Conservation (phyloP, 53 echinoderm and acorn worm genomes). For the Crossaster papposus region DNA sequence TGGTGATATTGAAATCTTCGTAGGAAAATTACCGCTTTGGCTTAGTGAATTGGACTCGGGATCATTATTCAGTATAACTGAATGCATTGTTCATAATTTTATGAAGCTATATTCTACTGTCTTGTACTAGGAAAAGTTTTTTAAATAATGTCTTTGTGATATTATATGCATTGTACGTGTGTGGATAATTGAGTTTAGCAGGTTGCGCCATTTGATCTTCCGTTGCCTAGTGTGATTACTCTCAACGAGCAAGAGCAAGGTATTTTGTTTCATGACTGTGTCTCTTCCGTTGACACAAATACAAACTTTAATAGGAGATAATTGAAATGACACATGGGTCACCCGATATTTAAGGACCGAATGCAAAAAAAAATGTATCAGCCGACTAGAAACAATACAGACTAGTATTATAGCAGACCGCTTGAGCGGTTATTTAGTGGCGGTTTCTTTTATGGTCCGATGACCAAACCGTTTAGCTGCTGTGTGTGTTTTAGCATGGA, state of each 20-base stretch:
- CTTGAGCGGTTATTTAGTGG: neutral
- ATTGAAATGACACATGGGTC: constrained; percentile 3
- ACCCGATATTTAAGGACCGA: neutral
- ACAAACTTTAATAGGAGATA: neutral
- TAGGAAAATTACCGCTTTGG: no score
- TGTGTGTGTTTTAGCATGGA: no score
- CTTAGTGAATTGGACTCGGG: no score
- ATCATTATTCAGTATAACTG: no score
- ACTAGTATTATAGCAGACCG: neutral
- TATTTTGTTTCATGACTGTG: neutral
- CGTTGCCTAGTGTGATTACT: neutral
- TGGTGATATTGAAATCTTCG: no score
- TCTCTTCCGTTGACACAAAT: neutral
- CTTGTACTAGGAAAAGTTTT: no score
- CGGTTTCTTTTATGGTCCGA: no score
- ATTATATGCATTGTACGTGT: neutral
- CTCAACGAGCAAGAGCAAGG: neutral
- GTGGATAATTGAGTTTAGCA: neutral
- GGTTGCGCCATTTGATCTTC: neutral
- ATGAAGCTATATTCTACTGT: no score
- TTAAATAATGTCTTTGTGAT: no score
- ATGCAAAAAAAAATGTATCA: neutral
- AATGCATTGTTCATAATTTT: no score
- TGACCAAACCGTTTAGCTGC: no score
- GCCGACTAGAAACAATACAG: neutral